Conservation (phyloP, 2,113 vertebrate species). For the Cyanoramphus novaezelandiae region DNA sequence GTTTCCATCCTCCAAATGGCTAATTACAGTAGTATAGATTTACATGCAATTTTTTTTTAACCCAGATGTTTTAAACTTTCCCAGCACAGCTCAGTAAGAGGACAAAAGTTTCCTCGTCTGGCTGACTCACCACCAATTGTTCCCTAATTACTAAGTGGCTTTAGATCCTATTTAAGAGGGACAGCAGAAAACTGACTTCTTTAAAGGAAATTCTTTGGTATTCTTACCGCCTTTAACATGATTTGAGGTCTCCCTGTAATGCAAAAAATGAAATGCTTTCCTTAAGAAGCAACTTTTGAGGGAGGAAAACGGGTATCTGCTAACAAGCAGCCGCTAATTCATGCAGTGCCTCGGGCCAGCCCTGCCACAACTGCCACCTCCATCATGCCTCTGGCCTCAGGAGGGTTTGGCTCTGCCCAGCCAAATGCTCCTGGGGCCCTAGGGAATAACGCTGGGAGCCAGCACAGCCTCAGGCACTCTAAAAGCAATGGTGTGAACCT, state of each 20-base stretch:
- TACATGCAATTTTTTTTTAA: background rate
- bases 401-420: background rate
- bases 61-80: background rate
- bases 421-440: accelerated
- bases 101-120: background rate
- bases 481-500: background rate
- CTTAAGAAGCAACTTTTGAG: background rate
- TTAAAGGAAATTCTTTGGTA: background rate
- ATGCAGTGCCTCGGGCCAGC: background rate
- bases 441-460: background rate
- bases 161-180: background rate
- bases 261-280: background rate
- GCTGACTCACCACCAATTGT: slow-evolving; percentile 5
- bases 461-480: background rate
- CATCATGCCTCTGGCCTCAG: accelerated
- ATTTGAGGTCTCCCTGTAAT: background rate
- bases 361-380: background rate
- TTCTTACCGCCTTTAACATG: background rate
- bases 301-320: background rate
- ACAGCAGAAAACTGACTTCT: background rate
- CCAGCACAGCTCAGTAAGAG: background rate
- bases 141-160: background rate
- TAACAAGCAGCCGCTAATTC: background rate
- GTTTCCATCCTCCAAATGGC: background rate
- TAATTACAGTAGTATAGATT: background rate